A percentile compares a stretch with the other conserved stretches of the same genome.
Evolutionary conservation across 2,113 vertebrate genomes (phyloP).

Genomic region (Oryzias woworae): DNA sequence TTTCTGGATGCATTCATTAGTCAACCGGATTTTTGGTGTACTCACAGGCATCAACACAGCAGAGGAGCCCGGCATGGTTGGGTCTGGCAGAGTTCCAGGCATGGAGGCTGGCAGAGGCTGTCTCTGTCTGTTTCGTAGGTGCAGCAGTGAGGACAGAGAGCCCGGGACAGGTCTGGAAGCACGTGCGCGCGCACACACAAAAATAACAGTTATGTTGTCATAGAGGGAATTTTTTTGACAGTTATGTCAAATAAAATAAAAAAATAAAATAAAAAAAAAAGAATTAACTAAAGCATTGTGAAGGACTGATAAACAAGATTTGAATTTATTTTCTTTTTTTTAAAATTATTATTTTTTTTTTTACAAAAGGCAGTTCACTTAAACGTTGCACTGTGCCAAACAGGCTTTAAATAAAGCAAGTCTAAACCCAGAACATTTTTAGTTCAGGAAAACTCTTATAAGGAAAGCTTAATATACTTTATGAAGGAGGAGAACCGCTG

Average conservation of each 20-base stretch:
- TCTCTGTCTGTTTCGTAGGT: slow-evolving; percentile 97
- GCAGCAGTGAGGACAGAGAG: slow-evolving; percentile 96
- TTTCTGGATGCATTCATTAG: slow-evolving; percentile 11
- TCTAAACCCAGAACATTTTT: neutral
- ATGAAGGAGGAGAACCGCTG: no score
- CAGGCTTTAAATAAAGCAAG: neutral
- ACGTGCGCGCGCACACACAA: slow-evolving; percentile 16
- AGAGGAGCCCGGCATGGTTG: slow-evolving; percentile 97
- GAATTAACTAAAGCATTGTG: no score
- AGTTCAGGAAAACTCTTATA: no score
- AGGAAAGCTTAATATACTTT: no score
- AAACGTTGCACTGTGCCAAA: neutral
- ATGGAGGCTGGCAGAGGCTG: slow-evolving; percentile 99
- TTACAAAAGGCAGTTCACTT: neutral
- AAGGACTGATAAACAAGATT: no score
- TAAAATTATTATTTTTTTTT: neutral
- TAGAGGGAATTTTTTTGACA: no score
- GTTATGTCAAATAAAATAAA: no score
- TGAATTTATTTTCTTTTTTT: neutral
- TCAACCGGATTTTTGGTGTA: slow-evolving; percentile 56
- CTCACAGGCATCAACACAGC: slow-evolving; percentile 98
- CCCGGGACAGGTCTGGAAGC: slow-evolving; percentile 91
- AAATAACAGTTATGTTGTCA: no score
- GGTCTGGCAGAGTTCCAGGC: slow-evolving; percentile 97
- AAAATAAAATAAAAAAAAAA: no score